phyloP scores from a whole-genome alignment of 1,140 invertebrate species.

The Bombus soroeensis region DNA sequence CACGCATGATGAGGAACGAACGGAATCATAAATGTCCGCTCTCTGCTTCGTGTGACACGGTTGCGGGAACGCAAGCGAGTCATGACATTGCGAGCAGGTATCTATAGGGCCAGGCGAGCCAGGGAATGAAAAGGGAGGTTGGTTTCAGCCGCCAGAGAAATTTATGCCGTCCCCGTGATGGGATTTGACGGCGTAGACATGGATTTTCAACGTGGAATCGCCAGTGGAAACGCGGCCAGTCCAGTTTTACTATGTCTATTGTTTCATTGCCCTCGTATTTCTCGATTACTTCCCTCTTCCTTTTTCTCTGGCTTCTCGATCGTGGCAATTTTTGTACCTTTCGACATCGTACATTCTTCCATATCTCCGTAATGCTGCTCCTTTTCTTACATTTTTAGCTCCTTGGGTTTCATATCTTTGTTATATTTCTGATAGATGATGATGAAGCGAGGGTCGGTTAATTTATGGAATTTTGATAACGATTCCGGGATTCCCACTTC shows the following conservation, averaged over 20 bases:
- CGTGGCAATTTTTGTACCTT: background rate
- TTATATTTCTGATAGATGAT: background rate
- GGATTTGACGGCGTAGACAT: conserved; percentile 59
- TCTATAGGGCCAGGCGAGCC: conserved; percentile 35
- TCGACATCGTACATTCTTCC: background rate
- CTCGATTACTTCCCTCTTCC: too few species aligned
- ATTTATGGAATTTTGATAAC: background rate
- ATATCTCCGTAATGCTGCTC: background rate
- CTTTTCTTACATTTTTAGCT: background rate
- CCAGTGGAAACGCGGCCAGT: background rate
- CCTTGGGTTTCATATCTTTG: background rate
- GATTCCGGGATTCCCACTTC: background rate
- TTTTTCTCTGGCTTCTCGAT: background rate
- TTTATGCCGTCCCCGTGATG: conserved; percentile 61
- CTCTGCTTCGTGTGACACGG: conserved; percentile 33
- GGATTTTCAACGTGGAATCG: conserved; percentile 53
- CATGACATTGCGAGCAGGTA: conserved; percentile 54
- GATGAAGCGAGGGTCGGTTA: background rate
- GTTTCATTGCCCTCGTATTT: conserved; percentile 1
- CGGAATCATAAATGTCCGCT: conserved; percentile 65
- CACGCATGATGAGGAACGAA: conserved; percentile 58
- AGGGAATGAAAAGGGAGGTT: conserved; percentile 35
- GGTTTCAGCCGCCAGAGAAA: conserved; percentile 45
- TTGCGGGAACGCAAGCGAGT: conserved; percentile 36
- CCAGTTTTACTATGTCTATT: background rate